Evolutionary conservation across 2,888 invertebrate species (phyloP).

Genomic region (Lasioglossum marginatum): DNA sequence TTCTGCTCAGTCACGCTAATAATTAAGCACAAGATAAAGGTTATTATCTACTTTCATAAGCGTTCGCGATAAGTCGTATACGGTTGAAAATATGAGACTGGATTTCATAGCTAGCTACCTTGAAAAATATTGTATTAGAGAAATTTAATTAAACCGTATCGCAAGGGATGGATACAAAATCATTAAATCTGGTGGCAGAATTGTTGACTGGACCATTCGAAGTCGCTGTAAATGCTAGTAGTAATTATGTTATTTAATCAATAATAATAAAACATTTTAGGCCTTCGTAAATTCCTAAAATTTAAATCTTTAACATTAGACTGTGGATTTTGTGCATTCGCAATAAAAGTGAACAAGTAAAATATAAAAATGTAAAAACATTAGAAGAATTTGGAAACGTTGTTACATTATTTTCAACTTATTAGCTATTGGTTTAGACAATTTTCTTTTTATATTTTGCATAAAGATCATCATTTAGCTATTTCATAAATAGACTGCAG

Average conservation of each 20-base stretch:
- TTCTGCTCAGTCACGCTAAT: not conserved
- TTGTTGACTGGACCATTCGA: too few relatives aligned
- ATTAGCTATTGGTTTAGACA: too few relatives aligned
- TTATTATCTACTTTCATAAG: not conserved
- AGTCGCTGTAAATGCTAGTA: not conserved
- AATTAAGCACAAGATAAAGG: not conserved
- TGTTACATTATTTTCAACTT: too few relatives aligned
- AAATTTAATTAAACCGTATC: not conserved
- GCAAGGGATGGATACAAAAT: not conserved
- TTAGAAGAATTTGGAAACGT: not conserved
- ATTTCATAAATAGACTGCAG: too few relatives aligned
- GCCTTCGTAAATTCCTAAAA: not conserved
- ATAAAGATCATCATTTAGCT: too few relatives aligned
- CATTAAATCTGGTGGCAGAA: not conserved
- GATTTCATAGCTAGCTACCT: not conserved
- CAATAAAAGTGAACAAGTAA: not conserved
- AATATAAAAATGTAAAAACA: too few relatives aligned
- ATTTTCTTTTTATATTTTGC: too few relatives aligned
- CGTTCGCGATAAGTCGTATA: not conserved
- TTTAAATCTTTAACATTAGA: not conserved
- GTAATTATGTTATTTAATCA: not conserved
- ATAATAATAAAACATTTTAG: not conserved
- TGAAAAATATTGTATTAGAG: not conserved
- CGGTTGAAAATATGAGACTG: not conserved
- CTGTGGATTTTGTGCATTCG: not conserved